Evolutionary conservation across 2,888 invertebrate genomes (phyloP).

Genomic region (Mesopsocus fuscifrons): DNA sequence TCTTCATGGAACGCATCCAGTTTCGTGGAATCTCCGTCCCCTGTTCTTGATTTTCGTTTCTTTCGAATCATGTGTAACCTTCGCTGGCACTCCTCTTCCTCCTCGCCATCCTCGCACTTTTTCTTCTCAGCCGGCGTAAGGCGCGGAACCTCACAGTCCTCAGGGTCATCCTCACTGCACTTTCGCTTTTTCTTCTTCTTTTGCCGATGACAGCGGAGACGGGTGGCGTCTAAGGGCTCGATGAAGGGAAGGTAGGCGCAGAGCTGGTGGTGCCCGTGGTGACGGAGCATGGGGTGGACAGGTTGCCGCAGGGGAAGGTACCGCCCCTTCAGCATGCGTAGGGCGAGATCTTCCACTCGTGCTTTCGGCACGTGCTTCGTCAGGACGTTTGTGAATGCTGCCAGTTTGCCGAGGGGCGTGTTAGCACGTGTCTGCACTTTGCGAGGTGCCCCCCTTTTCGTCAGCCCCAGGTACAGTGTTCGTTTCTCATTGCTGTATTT

Average conservation of each 20-base stretch:
- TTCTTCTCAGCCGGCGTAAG: slow-evolving; percentile 21
- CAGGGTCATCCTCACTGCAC: slow-evolving; percentile 21
- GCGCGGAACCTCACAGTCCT: slow-evolving; percentile 14
- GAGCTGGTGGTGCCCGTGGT: slow-evolving; percentile 15
- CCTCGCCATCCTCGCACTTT: slow-evolving; percentile 30
- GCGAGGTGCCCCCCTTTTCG: slow-evolving; percentile 49
- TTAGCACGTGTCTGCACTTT: slow-evolving; percentile 48
- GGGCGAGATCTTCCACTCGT: slow-evolving; percentile 28
- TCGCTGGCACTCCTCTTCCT: slow-evolving; percentile 23
- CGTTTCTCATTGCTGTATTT: slow-evolving; percentile 47
- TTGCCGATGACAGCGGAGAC: slow-evolving; percentile 19
- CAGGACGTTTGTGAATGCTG: slow-evolving; percentile 52
- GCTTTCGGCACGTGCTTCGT: slow-evolving; percentile 35
- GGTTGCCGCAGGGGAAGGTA: neutral
- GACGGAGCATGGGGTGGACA: slow-evolving; percentile 12
- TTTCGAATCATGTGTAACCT: slow-evolving; percentile 17
- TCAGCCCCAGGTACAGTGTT: slow-evolving; percentile 56
- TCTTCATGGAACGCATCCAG: neutral
- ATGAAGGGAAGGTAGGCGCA: slow-evolving; percentile 14
- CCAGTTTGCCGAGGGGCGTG: slow-evolving; percentile 49
- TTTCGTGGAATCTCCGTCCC: slow-evolving; percentile 16
- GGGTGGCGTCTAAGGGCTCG: neutral
- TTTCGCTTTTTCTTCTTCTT: slow-evolving; percentile 30
- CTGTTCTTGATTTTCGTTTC: slow-evolving; percentile 28
- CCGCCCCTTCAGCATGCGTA: slow-evolving; percentile 12